phyloP scores from a whole-genome alignment of 2,888 invertebrate species.

The Elmis aenea region DNA sequence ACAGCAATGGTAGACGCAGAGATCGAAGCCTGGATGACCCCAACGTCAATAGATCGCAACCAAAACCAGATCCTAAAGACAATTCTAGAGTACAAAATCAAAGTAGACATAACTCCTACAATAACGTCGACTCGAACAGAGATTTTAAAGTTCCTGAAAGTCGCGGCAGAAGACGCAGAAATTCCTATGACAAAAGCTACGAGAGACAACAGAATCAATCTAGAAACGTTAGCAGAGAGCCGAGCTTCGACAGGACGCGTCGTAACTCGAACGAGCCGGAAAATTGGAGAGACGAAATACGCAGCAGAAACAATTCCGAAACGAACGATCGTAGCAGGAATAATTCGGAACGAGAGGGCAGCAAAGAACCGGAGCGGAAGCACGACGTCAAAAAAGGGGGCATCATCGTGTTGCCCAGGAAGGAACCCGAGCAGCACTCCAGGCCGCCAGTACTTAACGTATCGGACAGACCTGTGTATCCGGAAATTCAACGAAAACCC shows the following conservation, averaged over 20 bases:
- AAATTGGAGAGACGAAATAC: conserved; percentile 45
- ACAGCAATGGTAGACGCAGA: conserved; percentile 36
- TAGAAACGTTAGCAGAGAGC: conserved; percentile 35
- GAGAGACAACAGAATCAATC: conserved; percentile 24
- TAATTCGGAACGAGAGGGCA: conserved; percentile 28
- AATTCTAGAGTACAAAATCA: conserved; percentile 8
- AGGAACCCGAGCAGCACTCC: conserved; percentile 21
- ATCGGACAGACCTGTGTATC: conserved; percentile 23
- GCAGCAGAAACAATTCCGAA: conserved; percentile 30
- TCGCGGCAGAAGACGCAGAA: conserved; percentile 21
- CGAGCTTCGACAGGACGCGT: conserved; percentile 37
- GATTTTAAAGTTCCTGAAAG: conserved; percentile 39
- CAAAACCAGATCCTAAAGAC: conserved; percentile 4
- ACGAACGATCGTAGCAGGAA: conserved; percentile 17
- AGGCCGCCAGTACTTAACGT: conserved; percentile 22
- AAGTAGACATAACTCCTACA: conserved; percentile 31
- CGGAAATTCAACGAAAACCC: conserved; percentile 21
- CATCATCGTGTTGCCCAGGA: conserved; percentile 38
- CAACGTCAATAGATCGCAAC: conserved; percentile 7
- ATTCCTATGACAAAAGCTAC: conserved; percentile 24
- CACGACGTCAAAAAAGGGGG: conserved; percentile 33
- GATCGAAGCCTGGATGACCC: conserved; percentile 34
- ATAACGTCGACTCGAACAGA: conserved; percentile 29
- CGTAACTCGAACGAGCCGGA: conserved; percentile 33
- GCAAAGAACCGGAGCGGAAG: conserved; percentile 25